Percentiles rank a stretch among this genome's conserved stretches.
Conservation (phyloP, 1,140 invertebrate species). For the Drosophila aff. region DNA sequence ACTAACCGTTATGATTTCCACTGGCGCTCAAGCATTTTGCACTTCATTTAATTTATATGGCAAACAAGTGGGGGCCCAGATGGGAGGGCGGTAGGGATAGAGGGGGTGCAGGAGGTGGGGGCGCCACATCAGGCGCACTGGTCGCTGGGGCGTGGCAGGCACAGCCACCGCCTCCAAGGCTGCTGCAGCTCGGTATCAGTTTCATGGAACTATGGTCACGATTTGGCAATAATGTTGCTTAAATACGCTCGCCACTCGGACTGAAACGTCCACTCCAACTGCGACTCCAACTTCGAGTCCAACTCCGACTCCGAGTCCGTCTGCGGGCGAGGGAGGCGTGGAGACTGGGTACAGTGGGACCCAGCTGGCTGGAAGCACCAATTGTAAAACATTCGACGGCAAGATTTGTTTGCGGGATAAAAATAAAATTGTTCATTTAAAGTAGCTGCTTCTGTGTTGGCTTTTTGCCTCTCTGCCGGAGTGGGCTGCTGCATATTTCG, state of each 20-base stretch:
- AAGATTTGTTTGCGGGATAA: constrained; percentile 85
- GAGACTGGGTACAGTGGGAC: constrained; percentile 22
- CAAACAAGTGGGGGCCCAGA: constrained; percentile 58
- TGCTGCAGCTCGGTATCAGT: constrained; percentile 77
- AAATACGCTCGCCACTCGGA: constrained; percentile 69
- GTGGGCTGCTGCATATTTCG: constrained; percentile 16
- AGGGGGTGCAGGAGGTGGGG: constrained; percentile 15
- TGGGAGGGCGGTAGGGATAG: constrained; percentile 15
- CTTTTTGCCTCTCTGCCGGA: constrained; percentile 7
- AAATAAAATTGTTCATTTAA: constrained; percentile 85
- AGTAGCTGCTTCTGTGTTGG: constrained; percentile 81
- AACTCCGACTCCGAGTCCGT: constrained; percentile 11
- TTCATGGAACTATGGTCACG: constrained; percentile 85
- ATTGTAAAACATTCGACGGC: constrained; percentile 83
- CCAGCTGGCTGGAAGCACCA: constrained; percentile 55
- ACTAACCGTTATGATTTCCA: constrained; percentile 66
- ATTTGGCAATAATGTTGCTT: constrained; percentile 85
- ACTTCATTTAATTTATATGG: constrained; percentile 79
- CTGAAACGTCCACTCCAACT: constrained; percentile 39
- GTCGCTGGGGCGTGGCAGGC: constrained; percentile 53
- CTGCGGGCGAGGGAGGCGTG: constrained; percentile 7
- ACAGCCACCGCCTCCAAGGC: constrained; percentile 22
- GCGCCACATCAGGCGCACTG: constrained; percentile 70
- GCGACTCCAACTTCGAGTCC: constrained; percentile 19
- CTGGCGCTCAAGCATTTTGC: constrained; percentile 66